phyloP scores from a whole-genome alignment of 2,888 invertebrate genomes.

The Parochlus steinenii region DNA sequence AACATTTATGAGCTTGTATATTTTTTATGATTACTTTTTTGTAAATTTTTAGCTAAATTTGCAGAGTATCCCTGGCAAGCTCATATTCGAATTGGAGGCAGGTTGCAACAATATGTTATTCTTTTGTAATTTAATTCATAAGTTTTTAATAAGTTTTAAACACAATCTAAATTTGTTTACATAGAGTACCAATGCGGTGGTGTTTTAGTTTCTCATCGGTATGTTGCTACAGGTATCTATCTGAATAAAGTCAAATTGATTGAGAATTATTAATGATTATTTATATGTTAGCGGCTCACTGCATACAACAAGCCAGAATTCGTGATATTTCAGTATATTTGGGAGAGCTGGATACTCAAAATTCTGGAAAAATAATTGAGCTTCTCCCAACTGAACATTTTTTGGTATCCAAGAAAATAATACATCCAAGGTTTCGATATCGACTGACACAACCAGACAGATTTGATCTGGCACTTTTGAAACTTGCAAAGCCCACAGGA shows the following conservation, averaged over 20 bases:
- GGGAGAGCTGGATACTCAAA: slow-evolving; percentile 64
- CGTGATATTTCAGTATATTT: slow-evolving; percentile 60
- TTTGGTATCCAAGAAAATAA: slow-evolving; percentile 51
- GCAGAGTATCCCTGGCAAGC: slow-evolving; percentile 78
- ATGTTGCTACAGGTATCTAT: slow-evolving; percentile 60
- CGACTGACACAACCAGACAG: slow-evolving; percentile 70
- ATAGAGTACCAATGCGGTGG: slow-evolving; percentile 66
- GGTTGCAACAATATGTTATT: no score
- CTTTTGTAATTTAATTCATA: no score
- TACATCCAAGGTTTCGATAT: slow-evolving; percentile 67
- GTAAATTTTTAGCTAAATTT: slow-evolving; percentile 17
- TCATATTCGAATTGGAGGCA: slow-evolving; percentile 66
- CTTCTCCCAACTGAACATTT: slow-evolving; percentile 48
- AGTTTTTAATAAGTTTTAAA: no score
- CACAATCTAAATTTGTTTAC: no score
- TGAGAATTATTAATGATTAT: no score
- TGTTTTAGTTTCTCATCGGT: slow-evolving; percentile 54
- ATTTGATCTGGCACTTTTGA: slow-evolving; percentile 59
- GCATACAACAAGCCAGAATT: slow-evolving; percentile 57
- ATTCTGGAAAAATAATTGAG: slow-evolving; percentile 42
- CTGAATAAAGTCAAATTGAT: no score
- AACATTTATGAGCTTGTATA: no score
- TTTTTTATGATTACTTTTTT: no score
- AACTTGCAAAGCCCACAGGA: slow-evolving; percentile 47
- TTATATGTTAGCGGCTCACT: slow-evolving; percentile 79